These are phyloP conservation scores for Gila orcuttii DNA, from an alignment of 2,113 vertebrate species.

Conservation along the genomic window DNA sequence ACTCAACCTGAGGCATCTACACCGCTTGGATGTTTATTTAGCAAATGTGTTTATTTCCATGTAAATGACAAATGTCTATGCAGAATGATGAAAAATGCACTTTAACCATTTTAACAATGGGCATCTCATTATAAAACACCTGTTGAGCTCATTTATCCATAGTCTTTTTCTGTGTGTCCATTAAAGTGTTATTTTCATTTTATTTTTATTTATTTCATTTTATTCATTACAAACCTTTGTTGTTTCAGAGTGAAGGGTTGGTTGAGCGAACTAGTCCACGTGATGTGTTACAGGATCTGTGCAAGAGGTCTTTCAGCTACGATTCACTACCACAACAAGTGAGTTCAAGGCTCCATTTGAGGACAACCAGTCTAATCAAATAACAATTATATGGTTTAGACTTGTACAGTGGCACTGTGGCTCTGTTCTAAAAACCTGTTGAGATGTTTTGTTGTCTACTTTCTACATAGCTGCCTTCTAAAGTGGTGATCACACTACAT, in stretches of 20 bases:
- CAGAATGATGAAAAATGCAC: background rate
- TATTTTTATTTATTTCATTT: no score
- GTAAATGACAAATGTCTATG: no score
- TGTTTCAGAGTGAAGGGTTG: slow-evolving; percentile 83
- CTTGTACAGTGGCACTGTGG: background rate
- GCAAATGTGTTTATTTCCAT: no score
- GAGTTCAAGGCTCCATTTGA: slow-evolving; percentile 53
- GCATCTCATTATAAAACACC: background rate
- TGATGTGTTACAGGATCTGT: slow-evolving; percentile 94
- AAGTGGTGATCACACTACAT: no score
- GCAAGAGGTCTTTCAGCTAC: slow-evolving; percentile 90
- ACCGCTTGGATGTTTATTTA: no score
- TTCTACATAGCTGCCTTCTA: background rate
- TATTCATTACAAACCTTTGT: background rate
- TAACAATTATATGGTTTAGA: background rate
- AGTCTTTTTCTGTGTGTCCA: background rate
- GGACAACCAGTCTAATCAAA: background rate
- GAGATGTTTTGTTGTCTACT: background rate
- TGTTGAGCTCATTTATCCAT: background rate
- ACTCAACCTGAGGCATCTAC: no score
- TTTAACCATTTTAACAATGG: background rate
- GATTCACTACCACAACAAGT: slow-evolving; percentile 94
- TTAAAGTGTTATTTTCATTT: background rate
- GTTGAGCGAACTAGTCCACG: slow-evolving; percentile 92
- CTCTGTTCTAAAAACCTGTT: background rate